Base-by-base conservation (phyloP, 2,797 vertebrate species). In the Poecilia velifera region DNA sequence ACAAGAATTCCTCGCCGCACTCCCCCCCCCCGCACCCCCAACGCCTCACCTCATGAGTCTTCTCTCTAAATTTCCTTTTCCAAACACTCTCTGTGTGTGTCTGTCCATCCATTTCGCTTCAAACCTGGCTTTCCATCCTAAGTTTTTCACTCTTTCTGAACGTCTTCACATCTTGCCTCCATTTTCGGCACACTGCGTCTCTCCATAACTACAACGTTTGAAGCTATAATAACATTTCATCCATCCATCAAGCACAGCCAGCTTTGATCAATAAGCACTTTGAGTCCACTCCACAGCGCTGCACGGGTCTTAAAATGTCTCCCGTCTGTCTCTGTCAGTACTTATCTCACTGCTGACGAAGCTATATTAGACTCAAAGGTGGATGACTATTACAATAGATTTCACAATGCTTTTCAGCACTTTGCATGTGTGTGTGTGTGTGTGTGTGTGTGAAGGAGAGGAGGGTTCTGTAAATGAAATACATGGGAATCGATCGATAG, bases 261-360 rank as follows among this genome's bases (percentile, higher is more conserved):
- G 90, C 91, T 85, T 78, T 93, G 93, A 95, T 95, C 94, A 94
- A 95, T 95, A 95, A 95, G 93, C 94, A 94, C 94, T 95, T 75
- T 93, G 87, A 91, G 84, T 91, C 86, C 88, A 88, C 90, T 92
- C 92, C 85, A 64, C 84, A 90, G 91, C 86, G 51, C 82, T 83
- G 18, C 90, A 76, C 86, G 70, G 85, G 82, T 90, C 92, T 88
- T 91, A 88, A 90, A 91, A 92, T 86, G 92, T 91, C 93, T 94
- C 93, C 92, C 90, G 62, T 88, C 92, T 92, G 92, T 94, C 94
- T 93, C 91, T 82, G 88, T 88, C 86, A 90, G 90, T 92, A 92
- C 93, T 93, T 91, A 92, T 92, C 92, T 91, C 90, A 34, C 66
- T 93, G 94, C 93, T 94, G 94, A 95, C 92, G 43, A 87, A 89